Conservation (phyloP, 1,140 invertebrate species). For the Galendromus occidentalis region DNA sequence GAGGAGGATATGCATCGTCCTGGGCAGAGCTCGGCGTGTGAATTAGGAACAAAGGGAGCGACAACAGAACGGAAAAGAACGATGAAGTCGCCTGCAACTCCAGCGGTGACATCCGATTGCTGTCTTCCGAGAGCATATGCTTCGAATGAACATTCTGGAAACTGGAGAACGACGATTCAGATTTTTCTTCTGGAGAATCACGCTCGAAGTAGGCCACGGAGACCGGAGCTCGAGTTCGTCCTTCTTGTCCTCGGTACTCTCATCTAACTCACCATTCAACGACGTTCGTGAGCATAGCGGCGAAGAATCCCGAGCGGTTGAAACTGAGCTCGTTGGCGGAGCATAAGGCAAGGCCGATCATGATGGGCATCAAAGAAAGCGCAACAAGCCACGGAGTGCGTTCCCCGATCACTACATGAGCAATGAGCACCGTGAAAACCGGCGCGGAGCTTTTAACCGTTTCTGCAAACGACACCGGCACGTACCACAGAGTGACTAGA, state of each 20-base stretch:
- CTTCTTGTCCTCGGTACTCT: background rate
- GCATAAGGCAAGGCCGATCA: constrained; percentile 59
- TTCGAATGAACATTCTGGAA: constrained; percentile 69
- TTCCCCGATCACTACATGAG: constrained; percentile 46
- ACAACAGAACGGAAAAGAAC: background rate
- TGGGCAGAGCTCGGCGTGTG: background rate
- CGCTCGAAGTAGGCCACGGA: background rate
- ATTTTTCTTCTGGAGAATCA: background rate
- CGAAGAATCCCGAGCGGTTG: constrained; percentile 49
- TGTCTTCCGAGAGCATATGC: constrained; percentile 37
- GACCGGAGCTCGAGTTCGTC: background rate
- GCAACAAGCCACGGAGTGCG: constrained; percentile 51
- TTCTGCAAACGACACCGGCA: constrained; percentile 65
- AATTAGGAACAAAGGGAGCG: background rate
- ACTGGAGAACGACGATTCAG: constrained; percentile 30
- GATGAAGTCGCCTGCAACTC: constrained; percentile 8
- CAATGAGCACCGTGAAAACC: constrained; percentile 58
- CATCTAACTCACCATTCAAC: constrained; percentile 45
- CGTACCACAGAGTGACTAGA: constrained; percentile 55
- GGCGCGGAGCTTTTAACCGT: constrained; percentile 68
- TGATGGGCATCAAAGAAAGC: constrained; percentile 58
- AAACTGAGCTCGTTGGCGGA: constrained; percentile 62
- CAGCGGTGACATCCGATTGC: background rate
- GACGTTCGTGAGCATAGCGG: constrained; percentile 56
- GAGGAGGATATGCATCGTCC: constrained; percentile 11